Conservation (phyloP, 2,113 vertebrate species). For the Prochilodus magdalenae region DNA sequence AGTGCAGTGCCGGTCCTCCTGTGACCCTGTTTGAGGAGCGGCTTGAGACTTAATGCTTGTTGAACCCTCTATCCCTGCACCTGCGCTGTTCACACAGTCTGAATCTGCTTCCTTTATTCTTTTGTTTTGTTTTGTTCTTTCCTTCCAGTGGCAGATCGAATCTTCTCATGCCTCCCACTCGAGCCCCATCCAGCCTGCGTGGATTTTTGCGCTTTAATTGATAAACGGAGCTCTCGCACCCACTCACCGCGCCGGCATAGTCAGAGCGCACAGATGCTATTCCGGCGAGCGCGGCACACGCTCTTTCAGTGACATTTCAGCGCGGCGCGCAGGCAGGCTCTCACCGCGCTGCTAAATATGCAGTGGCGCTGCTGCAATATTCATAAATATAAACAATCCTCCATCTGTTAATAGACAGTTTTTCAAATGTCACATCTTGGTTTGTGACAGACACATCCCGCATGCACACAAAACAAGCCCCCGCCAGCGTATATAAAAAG, state of each 20-base stretch:
- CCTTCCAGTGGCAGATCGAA: neutral
- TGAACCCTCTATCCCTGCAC: neutral
- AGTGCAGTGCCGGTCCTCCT: neutral
- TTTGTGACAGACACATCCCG: constrained; percentile 43
- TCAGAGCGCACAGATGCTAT: constrained; percentile 28
- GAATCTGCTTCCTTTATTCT: neutral
- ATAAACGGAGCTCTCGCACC: neutral
- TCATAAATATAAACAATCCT: constrained; percentile 59
- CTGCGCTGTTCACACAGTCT: neutral
- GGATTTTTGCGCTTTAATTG: constrained; percentile 12
- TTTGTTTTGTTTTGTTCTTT: neutral
- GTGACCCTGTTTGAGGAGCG: neutral
- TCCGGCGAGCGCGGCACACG: neutral
- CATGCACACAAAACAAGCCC: constrained; percentile 38
- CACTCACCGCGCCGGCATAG: neutral
- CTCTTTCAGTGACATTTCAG: constrained; percentile 29
- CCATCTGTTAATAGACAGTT: constrained; percentile 47
- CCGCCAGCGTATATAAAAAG: constrained; percentile 22
- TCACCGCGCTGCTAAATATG: constrained; percentile 46
- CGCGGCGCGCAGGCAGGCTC: neutral
- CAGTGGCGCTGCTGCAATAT: constrained; percentile 41
- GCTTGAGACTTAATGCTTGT: neutral
- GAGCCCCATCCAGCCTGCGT: neutral
- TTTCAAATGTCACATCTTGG: constrained; percentile 46
- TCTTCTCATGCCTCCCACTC: neutral